These are phyloP conservation scores for Phoxinus phoxinus DNA, from an alignment of 2,113 vertebrate genomes.

Conservation along the genomic window DNA sequence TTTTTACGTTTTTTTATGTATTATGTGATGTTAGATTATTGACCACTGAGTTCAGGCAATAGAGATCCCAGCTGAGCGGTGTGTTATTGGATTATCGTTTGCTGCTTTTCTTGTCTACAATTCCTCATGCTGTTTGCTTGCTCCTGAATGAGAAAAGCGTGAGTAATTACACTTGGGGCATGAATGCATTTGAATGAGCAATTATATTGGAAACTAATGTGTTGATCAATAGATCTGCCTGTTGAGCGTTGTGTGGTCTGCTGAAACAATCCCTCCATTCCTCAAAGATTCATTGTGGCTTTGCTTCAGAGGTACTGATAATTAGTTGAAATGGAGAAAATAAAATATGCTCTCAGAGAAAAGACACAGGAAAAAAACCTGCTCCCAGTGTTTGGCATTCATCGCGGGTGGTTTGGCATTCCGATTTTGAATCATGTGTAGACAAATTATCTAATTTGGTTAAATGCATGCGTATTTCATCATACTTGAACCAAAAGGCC, in stretches of 20 bases:
- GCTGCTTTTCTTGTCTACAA: not conserved
- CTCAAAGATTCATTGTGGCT: not conserved
- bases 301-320: constrained; percentile 6
- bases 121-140: constrained; percentile 5
- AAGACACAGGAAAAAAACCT: not conserved
- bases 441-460: constrained; percentile 42
- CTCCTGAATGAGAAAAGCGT: not conserved
- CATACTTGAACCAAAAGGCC: not conserved
- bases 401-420: constrained; percentile 19
- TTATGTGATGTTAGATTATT: not conserved
- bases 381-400: not conserved
- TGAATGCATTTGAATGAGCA: constrained; percentile 15
- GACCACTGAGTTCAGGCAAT: not conserved
- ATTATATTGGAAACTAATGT: constrained; percentile 23
- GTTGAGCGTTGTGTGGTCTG: not conserved
- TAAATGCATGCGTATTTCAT: not conserved
- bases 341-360: not conserved
- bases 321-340: constrained; percentile 2
- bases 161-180: constrained; percentile 21
- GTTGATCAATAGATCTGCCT: constrained; percentile 22
- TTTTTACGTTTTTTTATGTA: too few relatives aligned
- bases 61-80: not conserved
- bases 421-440: constrained; percentile 21
- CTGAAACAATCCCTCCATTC: not conserved
- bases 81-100: constrained; percentile 12